These are phyloP conservation scores for Haemorhous mexicanus DNA, from an alignment of 2,113 vertebrate species.

Conservation along the genomic window DNA sequence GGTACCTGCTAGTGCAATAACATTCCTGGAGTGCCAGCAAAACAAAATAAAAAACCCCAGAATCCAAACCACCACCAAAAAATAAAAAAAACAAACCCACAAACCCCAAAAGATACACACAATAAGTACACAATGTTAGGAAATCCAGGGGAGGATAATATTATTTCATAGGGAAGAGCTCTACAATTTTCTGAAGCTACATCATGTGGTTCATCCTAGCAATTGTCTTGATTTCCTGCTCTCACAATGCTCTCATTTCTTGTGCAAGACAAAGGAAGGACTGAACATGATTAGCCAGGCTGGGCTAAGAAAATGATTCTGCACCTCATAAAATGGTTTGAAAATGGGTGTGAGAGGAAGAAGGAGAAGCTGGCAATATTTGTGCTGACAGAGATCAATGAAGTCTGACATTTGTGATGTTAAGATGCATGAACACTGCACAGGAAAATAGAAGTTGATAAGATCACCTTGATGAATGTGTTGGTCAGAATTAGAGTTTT, in stretches of 20 bases:
- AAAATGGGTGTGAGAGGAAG: background rate
- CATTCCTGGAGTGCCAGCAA: background rate
- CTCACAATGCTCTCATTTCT: background rate
- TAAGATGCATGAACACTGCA: background rate
- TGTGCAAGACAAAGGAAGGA: background rate
- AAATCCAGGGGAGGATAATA: background rate
- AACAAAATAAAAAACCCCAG: background rate
- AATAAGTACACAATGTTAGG: background rate
- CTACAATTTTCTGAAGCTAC: background rate
- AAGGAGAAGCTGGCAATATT: background rate
- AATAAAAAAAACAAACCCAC: no score
- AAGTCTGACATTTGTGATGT: background rate
- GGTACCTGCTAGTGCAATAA: background rate
- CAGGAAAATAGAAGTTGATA: background rate
- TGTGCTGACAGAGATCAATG: background rate
- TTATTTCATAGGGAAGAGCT: background rate
- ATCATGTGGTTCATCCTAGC: background rate
- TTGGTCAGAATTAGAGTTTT: background rate
- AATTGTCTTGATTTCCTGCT: background rate
- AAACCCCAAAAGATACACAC: rapidly evolving
- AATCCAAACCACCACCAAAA: background rate
- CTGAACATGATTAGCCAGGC: background rate
- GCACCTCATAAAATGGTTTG: background rate
- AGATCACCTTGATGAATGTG: background rate
- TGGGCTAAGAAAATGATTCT: background rate